phyloP scores from a whole-genome alignment of 2,797 vertebrate species.

The Labroides dimidiatus region DNA sequence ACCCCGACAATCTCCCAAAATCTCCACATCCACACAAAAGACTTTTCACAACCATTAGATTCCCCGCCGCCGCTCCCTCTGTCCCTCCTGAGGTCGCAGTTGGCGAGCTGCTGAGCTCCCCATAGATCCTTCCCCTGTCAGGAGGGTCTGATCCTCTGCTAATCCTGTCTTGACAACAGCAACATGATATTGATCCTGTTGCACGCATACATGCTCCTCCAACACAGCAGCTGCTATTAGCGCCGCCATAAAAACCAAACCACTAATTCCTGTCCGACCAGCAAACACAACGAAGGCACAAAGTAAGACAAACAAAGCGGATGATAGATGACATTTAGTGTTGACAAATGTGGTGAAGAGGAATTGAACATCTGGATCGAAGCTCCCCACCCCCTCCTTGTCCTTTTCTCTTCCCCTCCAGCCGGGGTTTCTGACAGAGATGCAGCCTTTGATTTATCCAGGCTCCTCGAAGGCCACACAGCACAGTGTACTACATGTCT shows the following conservation, averaged over 20 bases:
- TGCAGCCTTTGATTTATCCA: slow-evolving; percentile 48
- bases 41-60: background rate
- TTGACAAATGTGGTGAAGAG: slow-evolving; percentile 1
- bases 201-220: slow-evolving; percentile 18
- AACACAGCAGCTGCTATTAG: slow-evolving; percentile 30
- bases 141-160: slow-evolving; percentile 70
- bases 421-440: slow-evolving; percentile 21
- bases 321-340: background rate
- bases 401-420: background rate
- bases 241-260: slow-evolving; percentile 4
- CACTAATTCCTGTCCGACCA: background rate
- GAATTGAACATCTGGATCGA: background rate
- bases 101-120: slow-evolving; percentile 49
- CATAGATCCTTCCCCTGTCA: slow-evolving; percentile 57
- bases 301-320: background rate
- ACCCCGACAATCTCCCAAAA: background rate
- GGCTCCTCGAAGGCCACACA: slow-evolving; percentile 34
- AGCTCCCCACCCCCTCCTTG: background rate
- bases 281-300: background rate
- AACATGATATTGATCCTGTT: slow-evolving; percentile 74
- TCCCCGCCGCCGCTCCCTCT: background rate
- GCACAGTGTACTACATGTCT: slow-evolving; percentile 44
- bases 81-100: slow-evolving; percentile 35
- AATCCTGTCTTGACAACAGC: slow-evolving; percentile 73
- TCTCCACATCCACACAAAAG: slow-evolving; percentile 10